A percentile compares a stretch with the other conserved stretches of the same genome.
phyloP scores from a whole-genome alignment of 2,113 vertebrate genomes.

The Buteo buteo region DNA sequence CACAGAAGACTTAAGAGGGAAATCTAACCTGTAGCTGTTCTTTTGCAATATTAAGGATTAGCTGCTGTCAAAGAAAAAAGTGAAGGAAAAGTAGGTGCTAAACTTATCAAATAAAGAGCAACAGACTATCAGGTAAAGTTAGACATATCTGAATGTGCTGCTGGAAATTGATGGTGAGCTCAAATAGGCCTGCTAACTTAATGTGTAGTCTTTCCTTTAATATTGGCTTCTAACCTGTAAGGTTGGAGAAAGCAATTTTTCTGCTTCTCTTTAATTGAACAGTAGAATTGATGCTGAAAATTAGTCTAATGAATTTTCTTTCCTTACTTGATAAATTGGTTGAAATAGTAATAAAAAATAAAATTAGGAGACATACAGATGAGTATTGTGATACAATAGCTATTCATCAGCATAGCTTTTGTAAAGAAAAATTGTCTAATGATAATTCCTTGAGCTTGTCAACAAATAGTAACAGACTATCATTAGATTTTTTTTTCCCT shows the following conservation, averaged over 20 bases:
- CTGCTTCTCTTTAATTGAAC: constrained; percentile 51
- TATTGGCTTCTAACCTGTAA: constrained; percentile 39
- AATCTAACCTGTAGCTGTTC: neutral
- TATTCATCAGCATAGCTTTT: constrained; percentile 16
- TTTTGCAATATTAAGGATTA: neutral
- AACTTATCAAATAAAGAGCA: constrained; percentile 10
- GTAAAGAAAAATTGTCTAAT: neutral
- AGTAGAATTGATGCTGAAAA: constrained; percentile 43
- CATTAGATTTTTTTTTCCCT: neutral
- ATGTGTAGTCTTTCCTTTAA: constrained; percentile 21
- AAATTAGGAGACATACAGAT: constrained; percentile 26
- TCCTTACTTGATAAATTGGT: constrained; percentile 40
- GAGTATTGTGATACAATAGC: neutral
- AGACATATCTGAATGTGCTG: neutral
- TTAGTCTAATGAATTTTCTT: constrained; percentile 58
- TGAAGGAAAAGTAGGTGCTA: neutral
- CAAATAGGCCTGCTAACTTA: neutral
- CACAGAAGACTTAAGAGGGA: neutral
- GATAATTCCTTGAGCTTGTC: constrained; percentile 17
- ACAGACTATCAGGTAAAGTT: neutral
- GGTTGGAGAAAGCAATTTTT: constrained; percentile 48
- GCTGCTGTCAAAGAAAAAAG: neutral
- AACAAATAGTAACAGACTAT: constrained; percentile 24
- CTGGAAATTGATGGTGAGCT: constrained; percentile 25
- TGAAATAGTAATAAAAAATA: constrained; percentile 52